These are phyloP conservation scores for Delia radicum DNA, from an alignment of 1,140 invertebrate genomes.

Conservation along the genomic window DNA sequence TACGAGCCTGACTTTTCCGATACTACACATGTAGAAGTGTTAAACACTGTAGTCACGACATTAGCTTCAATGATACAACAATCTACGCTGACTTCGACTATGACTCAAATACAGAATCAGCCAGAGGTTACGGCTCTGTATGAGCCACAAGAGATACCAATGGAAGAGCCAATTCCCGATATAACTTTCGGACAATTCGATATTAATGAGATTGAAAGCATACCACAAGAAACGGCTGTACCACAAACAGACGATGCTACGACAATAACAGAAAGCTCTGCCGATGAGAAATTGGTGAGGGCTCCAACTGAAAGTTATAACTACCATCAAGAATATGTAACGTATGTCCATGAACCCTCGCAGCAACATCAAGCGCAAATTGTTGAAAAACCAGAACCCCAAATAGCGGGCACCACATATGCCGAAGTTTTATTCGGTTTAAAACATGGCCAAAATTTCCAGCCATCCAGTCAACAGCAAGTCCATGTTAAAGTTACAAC, in stretches of 20 bases:
- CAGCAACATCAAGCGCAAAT: constrained; percentile 21
- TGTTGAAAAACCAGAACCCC: constrained; percentile 28
- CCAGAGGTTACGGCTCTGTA: constrained; percentile 37
- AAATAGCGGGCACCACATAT: constrained; percentile 45
- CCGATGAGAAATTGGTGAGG: not conserved
- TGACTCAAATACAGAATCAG: constrained; percentile 37
- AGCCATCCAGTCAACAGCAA: constrained; percentile 61
- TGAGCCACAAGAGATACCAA: constrained; percentile 45
- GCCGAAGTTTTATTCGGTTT: constrained; percentile 52
- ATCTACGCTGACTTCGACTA: not conserved
- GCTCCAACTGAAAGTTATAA: not conserved
- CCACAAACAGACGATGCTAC: not conserved
- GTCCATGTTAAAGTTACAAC: constrained; percentile 31
- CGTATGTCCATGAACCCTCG: not conserved
- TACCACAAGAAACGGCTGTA: constrained; percentile 32
- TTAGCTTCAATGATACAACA: constrained; percentile 45
- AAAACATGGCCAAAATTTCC: constrained; percentile 47
- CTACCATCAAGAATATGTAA: not conserved
- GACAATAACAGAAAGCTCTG: not conserved
- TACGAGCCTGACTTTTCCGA: not conserved
- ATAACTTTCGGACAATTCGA: constrained; percentile 53
- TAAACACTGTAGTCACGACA: constrained; percentile 48
- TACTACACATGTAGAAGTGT: constrained; percentile 39
- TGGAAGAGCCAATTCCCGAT: constrained; percentile 47
- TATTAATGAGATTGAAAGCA: constrained; percentile 48